Evolutionary conservation across 2,113 vertebrate genomes (phyloP), one percentile per base, ranked within the genome.

Genomic region (Leptobrachium ailaonicum): DNA sequence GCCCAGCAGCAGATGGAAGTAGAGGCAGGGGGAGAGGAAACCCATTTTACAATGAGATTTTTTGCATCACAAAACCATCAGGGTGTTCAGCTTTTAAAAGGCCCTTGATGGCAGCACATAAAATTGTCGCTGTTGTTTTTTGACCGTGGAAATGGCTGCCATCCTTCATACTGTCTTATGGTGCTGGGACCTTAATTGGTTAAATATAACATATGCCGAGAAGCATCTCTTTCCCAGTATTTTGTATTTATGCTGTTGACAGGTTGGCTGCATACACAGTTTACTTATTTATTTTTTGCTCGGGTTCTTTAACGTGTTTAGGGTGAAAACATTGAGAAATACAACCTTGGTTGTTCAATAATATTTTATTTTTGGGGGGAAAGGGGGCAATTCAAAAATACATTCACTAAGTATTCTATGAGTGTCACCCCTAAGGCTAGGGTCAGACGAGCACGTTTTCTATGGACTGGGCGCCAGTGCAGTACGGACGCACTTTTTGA

Each of bases 1-100:
- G 95, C 95, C 96, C 96, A 96, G 95, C 95, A 95, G 97, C 97
- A 99, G 97, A 99, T 99, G 97, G 97, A 97, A 93, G 93, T 95
- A 93, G 90, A 95, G 94, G 95, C 95, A 94, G 94, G 92, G 88
- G 96, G 94, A 96, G 95, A 94, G 93, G 92, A 95, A 94, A 95
- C 93, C 89, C 95, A 95, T 97, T 99, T 97, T 96, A 95, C 92
- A 87, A 91, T 92, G 94, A 92, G 95, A 96, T 95, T 96, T 92
- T 95, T 97, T 95, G 93, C 96, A 97, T 97, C 96, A 95, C 94
- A 93, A 96, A 97, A 95, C 94, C 96, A 96, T 97, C 95, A 96
- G 96, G 96, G 95, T 91, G 88, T 88, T 88, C 90, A 87, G 95
- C 94, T 95, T 94, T 95, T 93, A 93, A 90, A 91, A 92, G 93